Base-by-base conservation (phyloP, 2,113 vertebrate genomes). In the Gasterosteus nipponicus region DNA sequence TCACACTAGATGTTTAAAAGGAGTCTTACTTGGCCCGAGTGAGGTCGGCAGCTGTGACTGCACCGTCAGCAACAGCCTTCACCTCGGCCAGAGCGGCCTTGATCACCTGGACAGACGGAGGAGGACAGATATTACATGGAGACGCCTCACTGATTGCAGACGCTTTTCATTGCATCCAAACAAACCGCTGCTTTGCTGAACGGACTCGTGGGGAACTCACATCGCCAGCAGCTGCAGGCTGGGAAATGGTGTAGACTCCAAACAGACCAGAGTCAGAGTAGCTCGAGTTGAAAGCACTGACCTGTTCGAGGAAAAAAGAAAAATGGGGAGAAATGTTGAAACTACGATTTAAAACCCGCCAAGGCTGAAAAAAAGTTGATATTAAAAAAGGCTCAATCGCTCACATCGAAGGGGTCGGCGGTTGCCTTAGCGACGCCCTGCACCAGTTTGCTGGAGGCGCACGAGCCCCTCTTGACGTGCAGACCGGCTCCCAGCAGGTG, bases 231-330 rank as follows among this genome's bases (percentile, higher is more conserved):
- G 82, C 83, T 47, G 92, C 70, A 80, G 93, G 89, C 84, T 97
- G 97, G 0, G 94, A 95, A 84, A 99, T 91, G 19, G 95, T 95
- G 61, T 97, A 98, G 78, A 99, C 46, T 7, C 98, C 98, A 71
- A 99, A 99, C 44, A 99, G 95, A 31, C 97, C 98, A 54, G 97
- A 97, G 91, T 99, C 98, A 0, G 96, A 95, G 91, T 99, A 99
- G 85, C 90, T 95, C 19, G 92, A 93, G 69, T 96, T 97, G 87
- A 98, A 98, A 26, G 96, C 95, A 0, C 95, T 95, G 83, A 92
- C 97, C 98, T 99, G 91, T 35, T 89, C 11, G 89, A 53, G 38
- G 71, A 22, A 33, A 53, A 16, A 49, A 19, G 68, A 1, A 69
- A 12, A 41, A 47, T 33, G 41, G 38, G 10, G 29, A 56, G 10